A percentile compares a stretch with the other conserved stretches of the same genome.
phyloP scores from a whole-genome alignment of 2,113 vertebrate species.

The Crypturellus undulatus region DNA sequence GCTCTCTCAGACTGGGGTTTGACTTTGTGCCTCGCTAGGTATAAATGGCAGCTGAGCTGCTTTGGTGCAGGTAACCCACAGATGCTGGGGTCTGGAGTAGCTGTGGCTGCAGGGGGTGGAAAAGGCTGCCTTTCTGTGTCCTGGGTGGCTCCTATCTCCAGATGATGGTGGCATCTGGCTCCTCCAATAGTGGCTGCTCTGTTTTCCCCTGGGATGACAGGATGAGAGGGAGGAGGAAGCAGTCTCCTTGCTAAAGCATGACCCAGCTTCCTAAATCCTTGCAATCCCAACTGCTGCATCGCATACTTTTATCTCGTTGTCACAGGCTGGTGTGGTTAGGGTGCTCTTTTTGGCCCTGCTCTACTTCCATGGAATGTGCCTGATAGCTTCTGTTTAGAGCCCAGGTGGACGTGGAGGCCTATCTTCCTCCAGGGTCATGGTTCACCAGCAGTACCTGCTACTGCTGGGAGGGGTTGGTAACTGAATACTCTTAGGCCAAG shows the following conservation, averaged over 20 bases:
- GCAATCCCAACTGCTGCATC: not conserved
- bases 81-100: not conserved
- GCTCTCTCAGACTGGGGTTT: not conserved
- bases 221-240: not conserved
- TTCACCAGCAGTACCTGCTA: not conserved
- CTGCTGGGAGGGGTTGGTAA: not conserved
- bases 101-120: not conserved
- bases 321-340: not conserved
- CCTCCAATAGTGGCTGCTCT: fast-evolving
- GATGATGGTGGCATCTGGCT: not conserved
- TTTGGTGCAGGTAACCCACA: not conserved
- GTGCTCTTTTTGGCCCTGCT: not conserved
- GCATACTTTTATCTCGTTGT: not conserved
- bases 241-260: no score
- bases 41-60: not conserved
- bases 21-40: not conserved
- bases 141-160: not conserved
- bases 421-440: not conserved
- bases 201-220: not conserved
- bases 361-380: not conserved
- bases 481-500: not conserved
- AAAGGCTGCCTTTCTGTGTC: not conserved
- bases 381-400: not conserved
- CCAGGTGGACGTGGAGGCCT: not conserved
- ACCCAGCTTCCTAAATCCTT: no score